Percentiles rank a stretch among this genome's conserved stretches.
phyloP scores from a whole-genome alignment of 2,797 vertebrate species.

The Mycteria americana region DNA sequence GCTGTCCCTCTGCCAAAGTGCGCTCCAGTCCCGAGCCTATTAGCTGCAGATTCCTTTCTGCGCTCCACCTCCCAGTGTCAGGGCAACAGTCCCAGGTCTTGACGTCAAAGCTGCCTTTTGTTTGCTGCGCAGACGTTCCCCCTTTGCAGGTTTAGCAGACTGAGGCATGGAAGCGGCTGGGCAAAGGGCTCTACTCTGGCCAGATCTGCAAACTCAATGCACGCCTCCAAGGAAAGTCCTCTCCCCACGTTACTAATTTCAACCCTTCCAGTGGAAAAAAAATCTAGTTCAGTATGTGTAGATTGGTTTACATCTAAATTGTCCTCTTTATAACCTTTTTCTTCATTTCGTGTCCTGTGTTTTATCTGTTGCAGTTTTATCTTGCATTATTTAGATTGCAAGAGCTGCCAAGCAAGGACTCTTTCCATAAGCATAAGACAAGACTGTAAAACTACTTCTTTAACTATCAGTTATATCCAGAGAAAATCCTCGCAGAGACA shows the following conservation, averaged over 20 bases:
- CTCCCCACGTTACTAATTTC: background rate
- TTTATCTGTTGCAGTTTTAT: constrained; percentile 15
- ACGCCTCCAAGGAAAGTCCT: background rate
- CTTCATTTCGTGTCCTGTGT: background rate
- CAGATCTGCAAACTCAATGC: background rate
- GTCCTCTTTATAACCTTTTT: background rate
- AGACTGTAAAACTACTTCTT: background rate
- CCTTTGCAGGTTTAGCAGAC: background rate
- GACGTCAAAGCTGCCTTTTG: constrained; percentile 60
- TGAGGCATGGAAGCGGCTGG: background rate
- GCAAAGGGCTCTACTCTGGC: background rate
- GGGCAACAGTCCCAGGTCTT: constrained; percentile 49
- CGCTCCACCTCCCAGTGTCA: constrained; percentile 56
- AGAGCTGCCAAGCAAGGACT: background rate
- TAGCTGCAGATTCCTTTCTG: constrained; percentile 32
- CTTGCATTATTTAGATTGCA: constrained; percentile 13
- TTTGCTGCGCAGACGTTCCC: constrained; percentile 24
- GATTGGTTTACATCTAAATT: background rate
- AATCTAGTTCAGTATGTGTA: background rate
- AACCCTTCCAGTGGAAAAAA: background rate
- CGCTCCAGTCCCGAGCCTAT: constrained; percentile 33
- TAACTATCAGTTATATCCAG: background rate
- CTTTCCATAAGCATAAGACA: background rate
- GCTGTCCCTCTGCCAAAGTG: constrained; percentile 48
- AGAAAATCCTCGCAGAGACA: background rate